Conservation (phyloP, 1,140 invertebrate species). For the Gryon sp. region DNA sequence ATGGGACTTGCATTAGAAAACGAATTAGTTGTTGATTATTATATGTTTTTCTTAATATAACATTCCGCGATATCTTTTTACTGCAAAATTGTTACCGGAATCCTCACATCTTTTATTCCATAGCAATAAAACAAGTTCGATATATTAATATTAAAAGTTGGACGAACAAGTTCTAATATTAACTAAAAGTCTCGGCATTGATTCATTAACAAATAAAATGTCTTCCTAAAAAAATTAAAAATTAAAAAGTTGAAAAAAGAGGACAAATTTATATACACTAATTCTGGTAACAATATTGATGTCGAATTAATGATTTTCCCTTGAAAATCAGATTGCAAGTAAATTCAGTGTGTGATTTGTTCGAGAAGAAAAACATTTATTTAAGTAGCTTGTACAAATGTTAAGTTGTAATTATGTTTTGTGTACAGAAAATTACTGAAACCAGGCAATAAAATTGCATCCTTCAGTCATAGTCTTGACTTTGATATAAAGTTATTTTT, state of each 20-base stretch:
- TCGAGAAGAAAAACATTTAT: slow-evolving; percentile 14
- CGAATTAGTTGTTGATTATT: not conserved
- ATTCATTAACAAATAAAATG: not conserved
- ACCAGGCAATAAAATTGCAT: slow-evolving; percentile 63
- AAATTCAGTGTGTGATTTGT: slow-evolving; percentile 26
- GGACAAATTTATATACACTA: not conserved
- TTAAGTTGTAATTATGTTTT: slow-evolving; percentile 60
- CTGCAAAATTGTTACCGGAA: slow-evolving; percentile 29
- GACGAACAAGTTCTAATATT: not conserved
- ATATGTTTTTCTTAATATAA: slow-evolving; percentile 18
- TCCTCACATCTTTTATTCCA: not conserved
- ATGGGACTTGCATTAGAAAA: slow-evolving; percentile 44
- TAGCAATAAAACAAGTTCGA: slow-evolving; percentile 19
- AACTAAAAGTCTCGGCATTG: not conserved
- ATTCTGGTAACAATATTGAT: slow-evolving; percentile 41
- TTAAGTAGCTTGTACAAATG: slow-evolving; percentile 58
- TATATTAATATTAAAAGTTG: slow-evolving; percentile 15
- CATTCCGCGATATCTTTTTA: slow-evolving; percentile 16
- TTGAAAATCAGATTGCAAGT: slow-evolving; percentile 36
- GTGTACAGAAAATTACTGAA: slow-evolving; percentile 53
- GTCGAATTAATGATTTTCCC: slow-evolving; percentile 11
- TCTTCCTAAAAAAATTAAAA: slow-evolving; percentile 35
- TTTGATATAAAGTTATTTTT: slow-evolving; percentile 62
- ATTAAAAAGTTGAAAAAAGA: not conserved
- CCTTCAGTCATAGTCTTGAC: slow-evolving; percentile 64